Conservation (phyloP, 2,888 invertebrate genomes). For the Eudasyphora cyanicolor region DNA sequence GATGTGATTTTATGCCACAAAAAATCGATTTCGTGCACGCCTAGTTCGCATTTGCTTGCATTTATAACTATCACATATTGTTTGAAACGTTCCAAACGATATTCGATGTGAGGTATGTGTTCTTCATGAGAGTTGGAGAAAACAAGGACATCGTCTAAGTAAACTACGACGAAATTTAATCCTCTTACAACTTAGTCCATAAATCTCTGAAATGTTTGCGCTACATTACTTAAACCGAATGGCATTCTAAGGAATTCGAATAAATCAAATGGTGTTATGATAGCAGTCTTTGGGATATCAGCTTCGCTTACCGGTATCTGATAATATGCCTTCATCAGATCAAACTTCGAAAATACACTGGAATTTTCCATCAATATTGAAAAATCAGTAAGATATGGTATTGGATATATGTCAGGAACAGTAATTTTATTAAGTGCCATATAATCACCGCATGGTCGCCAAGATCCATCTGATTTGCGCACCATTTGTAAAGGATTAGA, state of each 20-base stretch:
- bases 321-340: conserved; percentile 70
- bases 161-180: background rate
- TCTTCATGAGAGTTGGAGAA: too few relatives aligned
- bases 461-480: conserved; percentile 43
- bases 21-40: background rate
- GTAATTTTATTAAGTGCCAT: conserved; percentile 30
- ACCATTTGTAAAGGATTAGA: conserved; percentile 60
- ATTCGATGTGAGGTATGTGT: too few relatives aligned
- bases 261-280: too few relatives aligned
- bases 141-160: too few relatives aligned
- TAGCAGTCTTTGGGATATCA: conserved; percentile 3
- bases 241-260: too few relatives aligned
- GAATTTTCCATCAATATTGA: conserved; percentile 26
- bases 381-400: conserved; percentile 41
- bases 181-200: conserved; percentile 5
- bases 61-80: background rate
- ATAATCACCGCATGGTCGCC: conserved; percentile 49
- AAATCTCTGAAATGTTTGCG: conserved; percentile 6
- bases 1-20: background rate
- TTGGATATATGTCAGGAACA: conserved; percentile 36
- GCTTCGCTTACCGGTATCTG: background rate
- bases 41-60: background rate
- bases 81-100: too few relatives aligned
- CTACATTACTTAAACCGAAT: too few relatives aligned
- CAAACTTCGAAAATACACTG: conserved; percentile 46